Evolutionary conservation across 2,113 vertebrate species (phyloP), one percentile per base, ranked within the genome.

Genomic region (Xiphorhynchus elegans): DNA sequence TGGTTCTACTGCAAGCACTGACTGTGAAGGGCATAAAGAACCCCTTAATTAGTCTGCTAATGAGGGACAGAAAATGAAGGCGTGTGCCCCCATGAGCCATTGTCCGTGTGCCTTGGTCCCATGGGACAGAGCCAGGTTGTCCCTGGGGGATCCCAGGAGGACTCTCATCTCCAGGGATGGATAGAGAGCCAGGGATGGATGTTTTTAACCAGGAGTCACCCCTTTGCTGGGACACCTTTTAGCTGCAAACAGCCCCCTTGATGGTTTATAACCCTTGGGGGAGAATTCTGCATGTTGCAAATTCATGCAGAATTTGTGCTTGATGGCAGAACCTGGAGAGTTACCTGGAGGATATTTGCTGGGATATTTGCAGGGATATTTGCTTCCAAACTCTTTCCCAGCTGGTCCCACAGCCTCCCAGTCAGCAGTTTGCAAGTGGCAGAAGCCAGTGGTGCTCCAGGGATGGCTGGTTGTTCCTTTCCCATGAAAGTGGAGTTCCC

Each of bases 41-140:
- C 13, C 20, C 80, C 58, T 29, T 90, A 90, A 93, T 93, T 86
- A 88, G 59, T 68, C 59, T 62, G 67, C 55, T 92, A 92, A 95
- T 2, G 4, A 93, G 59, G n/a, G 42, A 67, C 64, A 87, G 81
- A 87, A 83, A 62, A 93, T 3, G 11, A 68, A 93, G 59, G 10
- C 2, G 0, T 29, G 19, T 19, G 15, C 4, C 24, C 70, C 46
- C 40, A 47, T 0, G 2, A 83, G 66, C 9, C 20, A 25, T 11
- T 86, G 68, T 26, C 66, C 3, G 0, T 15, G 35, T 20, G 49
- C 13, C 1, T 0, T 4, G 2, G 1, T 29, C 13, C 47, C 18
- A 2, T 3, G 58, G 58, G 47, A 55, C 0, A 0, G 33, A 35
- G 29, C 6, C 52, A 28, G 42, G 35, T 3, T 24, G 31, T 49